phyloP scores from a whole-genome alignment of 2,888 invertebrate genomes.

The Stomorhina lunata region DNA sequence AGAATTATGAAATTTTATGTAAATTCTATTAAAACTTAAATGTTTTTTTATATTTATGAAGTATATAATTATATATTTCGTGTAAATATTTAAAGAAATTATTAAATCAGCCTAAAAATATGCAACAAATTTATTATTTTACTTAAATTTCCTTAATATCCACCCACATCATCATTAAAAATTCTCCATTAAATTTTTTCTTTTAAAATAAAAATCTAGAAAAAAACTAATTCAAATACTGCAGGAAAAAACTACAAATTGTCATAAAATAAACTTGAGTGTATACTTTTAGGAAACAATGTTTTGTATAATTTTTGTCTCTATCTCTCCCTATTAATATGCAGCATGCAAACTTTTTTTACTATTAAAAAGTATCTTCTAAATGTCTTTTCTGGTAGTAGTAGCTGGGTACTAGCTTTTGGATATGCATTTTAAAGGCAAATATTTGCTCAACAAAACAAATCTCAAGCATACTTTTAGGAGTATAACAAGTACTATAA shows the following conservation, averaged over 20 bases:
- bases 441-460: slow-evolving; percentile 37
- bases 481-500: not conserved
- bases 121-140: not conserved
- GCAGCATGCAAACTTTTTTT: slow-evolving; percentile 18
- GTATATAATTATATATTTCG: no score
- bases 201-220: not conserved
- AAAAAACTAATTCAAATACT: not conserved
- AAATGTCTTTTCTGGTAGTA: no score
- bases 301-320: not conserved
- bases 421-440: slow-evolving; percentile 11
- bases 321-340: not conserved
- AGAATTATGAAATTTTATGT: no score
- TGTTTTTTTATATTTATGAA: no score
- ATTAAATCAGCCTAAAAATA: no score
- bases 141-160: not conserved
- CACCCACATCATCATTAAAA: not conserved
- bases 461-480: not conserved
- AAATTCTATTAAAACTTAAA: no score
- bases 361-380: not conserved
- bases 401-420: not conserved
- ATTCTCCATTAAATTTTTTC: not conserved
- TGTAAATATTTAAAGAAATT: no score
- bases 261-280: slow-evolving; percentile 29
- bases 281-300: slow-evolving; percentile 39
- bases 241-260: slow-evolving; percentile 15